Evolutionary conservation across 2,888 invertebrate species (phyloP), one percentile per base, ranked within the genome.

Genomic region (Scrobipalpa costella): DNA sequence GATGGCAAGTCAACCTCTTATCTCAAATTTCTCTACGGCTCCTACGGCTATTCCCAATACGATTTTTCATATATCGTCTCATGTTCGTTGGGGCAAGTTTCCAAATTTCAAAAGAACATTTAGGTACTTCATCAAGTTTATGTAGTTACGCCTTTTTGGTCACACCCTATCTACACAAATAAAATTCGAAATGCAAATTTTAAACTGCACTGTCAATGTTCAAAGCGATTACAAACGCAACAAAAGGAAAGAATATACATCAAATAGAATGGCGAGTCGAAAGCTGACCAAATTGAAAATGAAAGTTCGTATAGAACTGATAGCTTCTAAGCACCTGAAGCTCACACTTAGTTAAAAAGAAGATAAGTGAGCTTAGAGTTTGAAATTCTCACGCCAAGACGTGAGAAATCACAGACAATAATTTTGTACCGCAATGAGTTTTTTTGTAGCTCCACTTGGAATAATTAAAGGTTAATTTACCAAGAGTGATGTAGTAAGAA

Each of bases 121-220:
- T 27, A 27, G 27, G 27, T 27, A 27, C 27, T 5, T 27, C 27
- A 5, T 27, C 5, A 27, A 15, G 44, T 15, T 44, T 44, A 7
- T n/a, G 13, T 44, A 13, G 13, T 13, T 13, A n/a, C 15, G 44
- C 40, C 1, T 40, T 40, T 40, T 40, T 40, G 8, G 13, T 40
- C 13, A 40, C 13, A 11, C 40, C 11, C 13, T 11, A 13, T 77
- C 13, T 11, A 13, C 77, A 76, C 75, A 70, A 76, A 77, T 78
- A 72, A 78, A 73, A 83, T 80, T 83, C 69, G 76, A 81, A 77
- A 81, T 76, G 76, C 77, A 73, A 76, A 80, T 27, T 27, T 27
- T 27, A 40, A n/a, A 44, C 44, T 44, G n/a, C 44, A 44, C n/a
- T 15, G 7, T 15, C 15, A 44, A 44, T 44, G 15, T 7, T n/a